Evolutionary conservation across 2,888 invertebrate genomes (phyloP), one percentile per base, ranked within the genome.

Genomic region (Prenolepis imparis): DNA sequence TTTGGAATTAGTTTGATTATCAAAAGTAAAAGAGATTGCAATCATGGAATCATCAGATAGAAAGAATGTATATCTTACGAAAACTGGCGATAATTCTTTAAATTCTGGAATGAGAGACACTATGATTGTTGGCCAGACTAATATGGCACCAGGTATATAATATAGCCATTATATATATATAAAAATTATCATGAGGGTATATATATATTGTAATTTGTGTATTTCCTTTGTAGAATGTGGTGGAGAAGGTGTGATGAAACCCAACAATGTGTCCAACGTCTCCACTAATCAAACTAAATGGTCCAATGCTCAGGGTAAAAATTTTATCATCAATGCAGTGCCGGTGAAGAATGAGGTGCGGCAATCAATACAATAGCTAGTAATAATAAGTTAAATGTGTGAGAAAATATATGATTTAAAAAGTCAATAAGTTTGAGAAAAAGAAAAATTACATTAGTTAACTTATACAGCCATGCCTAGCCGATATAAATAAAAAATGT

Each of bases 11-110:
- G 9, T 28, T 28, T 28, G 28, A 28, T n/a, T n/a, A n/a, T 28
- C n/a, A 18, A 80, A 12, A 59, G 2, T 15, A 78, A 36, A 12
- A 67, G 24, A 28, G 12, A 68, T 36, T 48, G 44, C 24, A 78
- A 82, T 41, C 64, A 90, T 90, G 90, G 90, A 90, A 63, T 91
- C 91, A 6, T 36, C 90, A 12, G 90, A 90, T n/a, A 91, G 90
- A 52, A 91, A 90, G 70, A 90, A 91, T 59, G 91, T 90, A n/a
- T 90, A 90, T 39, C 84, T 90, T 52, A 81, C 90, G 28, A 90
- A 90, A 77, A 68, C 90, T 0, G 86, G 84, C 18, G 90, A 90
- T 48, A 90, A 87, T 57, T 87, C 90, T 5, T 83, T 90, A 59
- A 91, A 90, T 36, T 84, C 91, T 41, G 90, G 91, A 64, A 90